Evolutionary conservation across 2,797 vertebrate species (phyloP), one percentile per base, ranked within the genome.

Genomic region (Clarias platycephalus): DNA sequence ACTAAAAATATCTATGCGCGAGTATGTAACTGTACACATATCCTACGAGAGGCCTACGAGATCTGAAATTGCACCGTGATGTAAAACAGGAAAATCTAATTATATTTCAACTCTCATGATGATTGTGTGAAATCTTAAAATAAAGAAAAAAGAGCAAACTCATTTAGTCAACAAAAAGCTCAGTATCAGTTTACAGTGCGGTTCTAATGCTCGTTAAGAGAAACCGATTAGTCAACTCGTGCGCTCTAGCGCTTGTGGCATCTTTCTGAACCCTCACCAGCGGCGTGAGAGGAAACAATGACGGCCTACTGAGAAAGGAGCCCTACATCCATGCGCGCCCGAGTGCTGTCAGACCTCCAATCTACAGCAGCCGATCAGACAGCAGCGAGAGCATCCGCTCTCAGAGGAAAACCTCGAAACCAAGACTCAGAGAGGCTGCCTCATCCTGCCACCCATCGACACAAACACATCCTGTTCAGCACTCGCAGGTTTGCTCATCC

Each of bases 341-440:
- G 18, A 66, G n/a, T 5, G 58, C 40, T 66, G 44, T 34, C 26
- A 58, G 18, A 37, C 13, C 44, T 40, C 24, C 66, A 12, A 86
- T 87, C 83, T 60, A 49, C n/a, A n/a, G n/a, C n/a, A n/a, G n/a
- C n/a, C n/a, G n/a, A n/a, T 88, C 70, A 60, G 68, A 44, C 82
- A 80, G 53, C 66, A 81, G 34, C n/a, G 8, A 79, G 63, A 80
- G 70, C 88, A 86, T 91, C 90, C 88, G 87, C 81, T 89, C 34
- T 81, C 64, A 88, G 75, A 88, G 87, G 82, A 86, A 88, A 90
- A 89, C 89, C 88, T 85, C 86, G 90, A 88, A 89, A 87, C 74
- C 89, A 88, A 88, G 49, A 37, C 34, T 55, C 71, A 76, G 26
- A 79, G 67, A 87, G 2, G 40, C 80, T 71, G 74, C 86, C 57